Evolutionary conservation across 2,113 vertebrate species (phyloP).

Genomic region (Percopsis transmontana): DNA sequence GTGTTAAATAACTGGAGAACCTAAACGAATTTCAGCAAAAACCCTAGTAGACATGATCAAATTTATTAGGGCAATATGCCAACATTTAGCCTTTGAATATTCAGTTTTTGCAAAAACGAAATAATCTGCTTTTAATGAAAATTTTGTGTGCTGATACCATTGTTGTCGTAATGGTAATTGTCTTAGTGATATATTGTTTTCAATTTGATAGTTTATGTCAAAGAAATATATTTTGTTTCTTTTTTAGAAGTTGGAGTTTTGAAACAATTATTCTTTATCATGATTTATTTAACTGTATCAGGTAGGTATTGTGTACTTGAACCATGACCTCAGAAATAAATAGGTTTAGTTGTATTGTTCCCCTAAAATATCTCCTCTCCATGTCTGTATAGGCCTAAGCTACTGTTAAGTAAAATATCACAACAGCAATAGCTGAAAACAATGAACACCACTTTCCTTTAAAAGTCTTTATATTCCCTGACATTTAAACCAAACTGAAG

Average conservation of each 20-base stretch:
- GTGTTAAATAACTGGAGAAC: background rate
- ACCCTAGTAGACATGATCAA: background rate
- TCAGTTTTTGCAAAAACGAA: constrained; percentile 28
- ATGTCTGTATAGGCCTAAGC: constrained; percentile 21
- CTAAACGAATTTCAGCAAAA: background rate
- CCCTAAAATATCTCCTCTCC: constrained; percentile 6
- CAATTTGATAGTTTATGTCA: constrained; percentile 57
- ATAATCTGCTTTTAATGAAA: background rate
- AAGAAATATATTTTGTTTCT: constrained; percentile 54
- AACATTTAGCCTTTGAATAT: background rate
- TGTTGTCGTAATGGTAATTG: background rate
- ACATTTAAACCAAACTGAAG: no score
- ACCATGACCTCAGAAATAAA: constrained; percentile 12
- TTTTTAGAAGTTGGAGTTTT: constrained; percentile 20
- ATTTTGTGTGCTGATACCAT: background rate
- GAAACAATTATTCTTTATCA: constrained; percentile 36
- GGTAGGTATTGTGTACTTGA: constrained; percentile 21
- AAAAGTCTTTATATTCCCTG: no score
- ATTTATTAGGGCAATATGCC: no score
- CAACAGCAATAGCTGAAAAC: background rate
- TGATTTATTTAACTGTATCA: constrained; percentile 13
- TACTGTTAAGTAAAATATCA: constrained; percentile 31
- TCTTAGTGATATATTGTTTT: constrained; percentile 29
- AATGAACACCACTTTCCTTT: no score
- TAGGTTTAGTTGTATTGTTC: constrained; percentile 11